A percentile compares a stretch with the other conserved stretches of the same genome.
These are phyloP conservation scores for Chiloscyllium punctatum DNA, from an alignment of 2,797 vertebrate species.

Conservation along the genomic window DNA sequence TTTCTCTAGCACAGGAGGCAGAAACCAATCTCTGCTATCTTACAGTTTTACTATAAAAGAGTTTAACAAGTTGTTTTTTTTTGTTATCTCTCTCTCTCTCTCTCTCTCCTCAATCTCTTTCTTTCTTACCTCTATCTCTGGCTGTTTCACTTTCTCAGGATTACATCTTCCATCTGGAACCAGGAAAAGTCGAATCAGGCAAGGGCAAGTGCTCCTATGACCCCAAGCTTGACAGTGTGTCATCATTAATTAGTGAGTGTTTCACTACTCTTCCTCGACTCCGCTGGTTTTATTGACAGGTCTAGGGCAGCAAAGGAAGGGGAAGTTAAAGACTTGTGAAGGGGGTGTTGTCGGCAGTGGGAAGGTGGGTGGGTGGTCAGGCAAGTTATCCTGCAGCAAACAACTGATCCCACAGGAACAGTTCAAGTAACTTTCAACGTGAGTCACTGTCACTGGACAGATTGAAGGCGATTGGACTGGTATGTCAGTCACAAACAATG, in stretches of 20 bases:
- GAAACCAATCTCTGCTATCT: background rate
- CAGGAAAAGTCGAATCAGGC: constrained; percentile 91
- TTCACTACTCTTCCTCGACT: background rate
- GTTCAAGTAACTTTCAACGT: background rate
- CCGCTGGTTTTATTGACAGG: background rate
- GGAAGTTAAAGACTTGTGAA: constrained; percentile 40
- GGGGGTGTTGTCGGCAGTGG: constrained; percentile 44
- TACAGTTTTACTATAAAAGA: too few relatives aligned
- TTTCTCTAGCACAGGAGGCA: background rate
- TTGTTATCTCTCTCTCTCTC: too few relatives aligned
- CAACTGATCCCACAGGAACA: background rate
- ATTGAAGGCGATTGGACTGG: background rate
- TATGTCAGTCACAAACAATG: background rate
- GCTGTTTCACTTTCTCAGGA: constrained; percentile 69
- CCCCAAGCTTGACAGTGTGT: constrained; percentile 96
- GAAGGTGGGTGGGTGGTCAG: constrained; percentile 2
- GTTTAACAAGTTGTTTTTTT: background rate
- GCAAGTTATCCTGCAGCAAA: constrained; percentile 18
- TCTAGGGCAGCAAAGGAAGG: background rate
- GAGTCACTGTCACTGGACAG: background rate
- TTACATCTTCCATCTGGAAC: constrained; percentile 93
- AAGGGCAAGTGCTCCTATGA: constrained; percentile 98
- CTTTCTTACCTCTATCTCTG: background rate
- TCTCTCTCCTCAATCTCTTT: background rate
- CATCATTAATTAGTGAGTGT: constrained; percentile 91